These are phyloP conservation scores for Notamacropus eugenii DNA, from an alignment of 2,797 vertebrate genomes.

Conservation along the genomic window DNA sequence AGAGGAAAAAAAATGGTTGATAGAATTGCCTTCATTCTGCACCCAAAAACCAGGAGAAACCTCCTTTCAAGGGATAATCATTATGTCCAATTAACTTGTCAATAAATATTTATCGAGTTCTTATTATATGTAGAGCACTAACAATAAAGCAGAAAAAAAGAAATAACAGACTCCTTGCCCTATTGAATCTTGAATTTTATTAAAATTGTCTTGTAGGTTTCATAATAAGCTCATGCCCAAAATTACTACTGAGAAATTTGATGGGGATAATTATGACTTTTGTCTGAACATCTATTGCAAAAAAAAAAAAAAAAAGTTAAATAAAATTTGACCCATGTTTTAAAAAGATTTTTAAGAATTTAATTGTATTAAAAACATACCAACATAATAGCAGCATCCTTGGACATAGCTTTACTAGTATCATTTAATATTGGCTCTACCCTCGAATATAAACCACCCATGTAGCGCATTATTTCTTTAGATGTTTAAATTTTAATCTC, in stretches of 20 bases:
- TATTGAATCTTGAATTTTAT: neutral
- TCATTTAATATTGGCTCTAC: slow-evolving; percentile 62
- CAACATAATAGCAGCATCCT: slow-evolving; percentile 67
- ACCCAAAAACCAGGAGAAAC: neutral
- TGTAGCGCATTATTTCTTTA: slow-evolving; percentile 20
- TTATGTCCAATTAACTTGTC: neutral
- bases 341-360: slow-evolving; percentile 49
- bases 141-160: neutral
- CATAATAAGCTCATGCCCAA: neutral
- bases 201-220: neutral
- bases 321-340: neutral
- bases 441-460: slow-evolving; percentile 72
- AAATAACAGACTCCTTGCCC: neutral
- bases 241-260: neutral
- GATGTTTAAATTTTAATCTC: slow-evolving; percentile 47
- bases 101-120: neutral
- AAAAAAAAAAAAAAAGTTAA: neutral
- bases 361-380: slow-evolving; percentile 81
- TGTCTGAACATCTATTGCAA: neutral
- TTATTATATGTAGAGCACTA: neutral
- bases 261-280: neutral
- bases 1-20: neutral
- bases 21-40: neutral
- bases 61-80: neutral
- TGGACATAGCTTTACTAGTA: slow-evolving; percentile 66